These are phyloP conservation scores for Coranthus polyacanthus DNA, from an alignment of 2,797 vertebrate species.

Conservation along the genomic window DNA sequence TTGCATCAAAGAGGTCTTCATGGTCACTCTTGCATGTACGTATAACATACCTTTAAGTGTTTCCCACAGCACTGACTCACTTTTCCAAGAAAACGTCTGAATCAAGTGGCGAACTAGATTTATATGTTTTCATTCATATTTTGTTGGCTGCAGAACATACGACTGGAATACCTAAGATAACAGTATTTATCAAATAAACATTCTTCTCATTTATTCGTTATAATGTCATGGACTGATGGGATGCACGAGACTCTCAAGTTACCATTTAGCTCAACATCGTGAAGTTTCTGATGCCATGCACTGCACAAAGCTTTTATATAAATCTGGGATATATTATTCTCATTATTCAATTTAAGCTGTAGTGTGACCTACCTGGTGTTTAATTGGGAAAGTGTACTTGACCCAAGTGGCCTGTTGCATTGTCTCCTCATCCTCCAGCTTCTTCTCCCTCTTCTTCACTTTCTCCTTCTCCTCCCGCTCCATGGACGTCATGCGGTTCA, in stretches of 20 bases:
- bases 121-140: neutral
- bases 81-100: slow-evolving; percentile 25
- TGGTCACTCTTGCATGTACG: slow-evolving; percentile 20
- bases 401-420: slow-evolving; percentile 99
- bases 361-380: slow-evolving; percentile 90
- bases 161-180: neutral
- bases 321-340: too few relatives aligned
- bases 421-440: slow-evolving; percentile 97
- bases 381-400: slow-evolving; percentile 97
- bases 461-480: slow-evolving; percentile 99
- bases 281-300: too few relatives aligned
- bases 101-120: slow-evolving; percentile 5
- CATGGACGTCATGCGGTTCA: slow-evolving; percentile 96
- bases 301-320: too few relatives aligned
- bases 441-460: slow-evolving; percentile 96
- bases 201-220: too few relatives aligned
- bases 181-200: too few relatives aligned
- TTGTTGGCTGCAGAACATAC: neutral
- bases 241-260: too few relatives aligned
- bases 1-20: slow-evolving; percentile 61
- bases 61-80: slow-evolving; percentile 42
- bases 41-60: slow-evolving; percentile 34
- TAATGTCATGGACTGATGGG: too few relatives aligned
- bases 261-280: too few relatives aligned
- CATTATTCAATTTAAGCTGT: neutral